These are phyloP conservation scores for Ophioninae sp. DNA, from an alignment of 2,888 invertebrate genomes.

Conservation along the genomic window DNA sequence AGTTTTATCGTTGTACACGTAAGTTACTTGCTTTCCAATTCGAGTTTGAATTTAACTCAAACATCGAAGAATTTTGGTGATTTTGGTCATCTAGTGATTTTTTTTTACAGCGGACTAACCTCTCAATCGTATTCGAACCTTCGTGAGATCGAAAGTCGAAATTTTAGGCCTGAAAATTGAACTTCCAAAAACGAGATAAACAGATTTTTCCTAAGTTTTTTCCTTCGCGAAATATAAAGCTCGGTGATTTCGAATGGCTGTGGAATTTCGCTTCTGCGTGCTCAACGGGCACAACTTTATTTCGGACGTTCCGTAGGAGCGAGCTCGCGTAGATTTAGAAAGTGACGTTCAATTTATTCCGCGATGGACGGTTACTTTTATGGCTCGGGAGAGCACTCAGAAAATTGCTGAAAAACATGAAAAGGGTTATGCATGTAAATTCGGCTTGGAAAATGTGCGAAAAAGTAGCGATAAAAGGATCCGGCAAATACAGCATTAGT, in stretches of 20 bases:
- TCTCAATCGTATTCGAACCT: too few species aligned
- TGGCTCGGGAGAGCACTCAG: not conserved
- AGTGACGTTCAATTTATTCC: not conserved
- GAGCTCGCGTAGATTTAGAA: not conserved
- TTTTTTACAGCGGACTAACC: too few species aligned
- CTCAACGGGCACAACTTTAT: not conserved
- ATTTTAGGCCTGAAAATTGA: not conserved
- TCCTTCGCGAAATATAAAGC: not conserved
- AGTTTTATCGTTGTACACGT: too few species aligned
- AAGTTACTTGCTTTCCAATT: too few species aligned
- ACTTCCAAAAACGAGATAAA: not conserved
- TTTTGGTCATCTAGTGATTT: too few species aligned
- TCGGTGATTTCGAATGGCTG: not conserved
- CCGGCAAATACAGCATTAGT: not conserved
- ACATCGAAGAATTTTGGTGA: too few species aligned
- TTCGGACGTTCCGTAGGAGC: not conserved
- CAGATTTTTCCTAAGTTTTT: not conserved
- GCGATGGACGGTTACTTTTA: not conserved
- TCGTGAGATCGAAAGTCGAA: too few species aligned
- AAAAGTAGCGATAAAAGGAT: not conserved
- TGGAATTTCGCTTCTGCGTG: not conserved
- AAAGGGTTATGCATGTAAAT: not conserved
- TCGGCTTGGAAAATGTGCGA: not conserved
- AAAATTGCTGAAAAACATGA: slow-evolving; percentile 3
- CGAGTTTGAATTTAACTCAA: too few species aligned